A percentile compares a stretch with the other conserved stretches of the same genome.
These are phyloP conservation scores for Oreocharis arfaki DNA, from an alignment of 2,113 vertebrate species.

Conservation along the genomic window DNA sequence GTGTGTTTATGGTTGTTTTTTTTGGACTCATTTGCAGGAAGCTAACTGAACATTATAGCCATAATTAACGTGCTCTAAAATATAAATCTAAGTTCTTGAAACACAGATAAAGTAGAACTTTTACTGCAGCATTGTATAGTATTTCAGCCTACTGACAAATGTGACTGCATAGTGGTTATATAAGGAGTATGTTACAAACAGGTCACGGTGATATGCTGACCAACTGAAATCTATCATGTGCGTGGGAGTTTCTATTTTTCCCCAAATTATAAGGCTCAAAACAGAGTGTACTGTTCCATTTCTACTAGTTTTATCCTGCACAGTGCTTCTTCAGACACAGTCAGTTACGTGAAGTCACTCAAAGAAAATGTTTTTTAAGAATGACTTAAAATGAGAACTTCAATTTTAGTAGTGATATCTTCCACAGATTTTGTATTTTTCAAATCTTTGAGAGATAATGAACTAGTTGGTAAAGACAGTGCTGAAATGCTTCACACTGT, in stretches of 20 bases:
- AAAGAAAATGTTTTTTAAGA: background rate
- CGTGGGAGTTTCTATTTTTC: background rate
- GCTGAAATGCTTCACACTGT: conserved; percentile 18
- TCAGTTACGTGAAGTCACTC: background rate
- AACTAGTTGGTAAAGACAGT: background rate
- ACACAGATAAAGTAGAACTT: background rate
- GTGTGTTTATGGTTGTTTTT: background rate
- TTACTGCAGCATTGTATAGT: background rate
- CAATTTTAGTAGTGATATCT: background rate
- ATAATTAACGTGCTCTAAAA: background rate
- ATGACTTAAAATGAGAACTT: background rate
- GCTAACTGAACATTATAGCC: background rate
- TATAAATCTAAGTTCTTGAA: background rate
- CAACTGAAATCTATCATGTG: background rate
- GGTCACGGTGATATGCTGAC: background rate
- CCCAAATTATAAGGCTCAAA: background rate
- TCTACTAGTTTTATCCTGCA: background rate
- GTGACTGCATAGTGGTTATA: background rate
- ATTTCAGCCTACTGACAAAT: background rate
- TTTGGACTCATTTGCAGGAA: background rate
- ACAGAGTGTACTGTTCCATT: background rate
- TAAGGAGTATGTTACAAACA: background rate
- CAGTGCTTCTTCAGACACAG: background rate
- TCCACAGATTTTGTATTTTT: background rate
- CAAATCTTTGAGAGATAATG: background rate